These are phyloP conservation scores for Pseudococcus longispinus DNA, from an alignment of 2,888 invertebrate species.

Conservation along the genomic window DNA sequence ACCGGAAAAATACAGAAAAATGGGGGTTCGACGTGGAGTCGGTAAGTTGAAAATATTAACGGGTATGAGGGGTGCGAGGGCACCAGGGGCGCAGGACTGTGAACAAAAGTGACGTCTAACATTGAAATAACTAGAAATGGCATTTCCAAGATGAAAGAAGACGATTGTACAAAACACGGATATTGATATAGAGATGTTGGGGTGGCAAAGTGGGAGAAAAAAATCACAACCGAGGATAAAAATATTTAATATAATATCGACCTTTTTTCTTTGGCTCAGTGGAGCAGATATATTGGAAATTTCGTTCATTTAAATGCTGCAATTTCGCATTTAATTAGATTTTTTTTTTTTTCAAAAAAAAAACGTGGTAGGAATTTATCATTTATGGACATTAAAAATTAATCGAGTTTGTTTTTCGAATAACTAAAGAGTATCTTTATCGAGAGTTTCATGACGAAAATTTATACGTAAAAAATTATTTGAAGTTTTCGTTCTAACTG, in stretches of 20 bases:
- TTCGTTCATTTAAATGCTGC: neutral
- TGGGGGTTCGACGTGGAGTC: neutral
- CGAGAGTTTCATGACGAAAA: neutral
- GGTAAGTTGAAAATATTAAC: neutral
- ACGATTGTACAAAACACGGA: neutral
- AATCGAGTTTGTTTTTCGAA: neutral
- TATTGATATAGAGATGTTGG: neutral
- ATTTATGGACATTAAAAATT: neutral
- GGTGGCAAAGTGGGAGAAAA: neutral
- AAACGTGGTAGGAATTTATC: too few relatives aligned
- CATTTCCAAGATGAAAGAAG: conserved; percentile 25
- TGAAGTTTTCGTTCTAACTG: neutral
- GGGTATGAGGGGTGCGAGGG: neutral
- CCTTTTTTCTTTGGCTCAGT: neutral
- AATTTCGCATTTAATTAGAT: neutral
- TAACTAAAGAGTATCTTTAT: neutral
- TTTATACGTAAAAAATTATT: neutral
- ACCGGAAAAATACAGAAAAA: conserved; percentile 24
- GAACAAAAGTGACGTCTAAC: conserved; percentile 4
- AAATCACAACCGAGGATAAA: neutral
- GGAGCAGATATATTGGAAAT: neutral
- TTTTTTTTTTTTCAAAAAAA: too few relatives aligned
- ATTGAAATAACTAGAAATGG: conserved; percentile 24
- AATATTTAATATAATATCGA: conserved; percentile 15
- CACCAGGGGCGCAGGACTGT: neutral